phyloP scores from a whole-genome alignment of 2,888 invertebrate genomes.

The Agriopis aurantiaria region DNA sequence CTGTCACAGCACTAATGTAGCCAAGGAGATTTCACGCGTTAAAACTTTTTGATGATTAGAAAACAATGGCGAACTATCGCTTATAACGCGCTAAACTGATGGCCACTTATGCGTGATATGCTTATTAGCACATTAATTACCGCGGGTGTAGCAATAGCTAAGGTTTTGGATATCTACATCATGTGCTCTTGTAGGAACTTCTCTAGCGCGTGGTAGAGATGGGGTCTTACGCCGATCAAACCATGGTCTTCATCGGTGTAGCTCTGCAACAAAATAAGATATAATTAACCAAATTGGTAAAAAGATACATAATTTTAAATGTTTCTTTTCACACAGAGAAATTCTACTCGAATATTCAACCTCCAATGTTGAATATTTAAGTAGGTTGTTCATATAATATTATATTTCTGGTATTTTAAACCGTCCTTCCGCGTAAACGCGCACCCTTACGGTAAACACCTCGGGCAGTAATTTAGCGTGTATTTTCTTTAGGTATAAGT shows the following conservation, averaged over 20 bases:
- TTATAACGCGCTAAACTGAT: no score
- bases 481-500: neutral
- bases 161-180: conserved; percentile 56
- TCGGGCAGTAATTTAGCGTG: neutral
- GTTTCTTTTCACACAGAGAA: no score
- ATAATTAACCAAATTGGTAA: neutral
- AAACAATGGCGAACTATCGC: no score
- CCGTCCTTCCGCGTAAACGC: neutral
- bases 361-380: no score
- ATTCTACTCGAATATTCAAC: no score
- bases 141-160: neutral
- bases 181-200: conserved; percentile 89
- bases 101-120: no score
- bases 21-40: no score
- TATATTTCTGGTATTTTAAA: neutral
- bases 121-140: no score
- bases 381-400: no score
- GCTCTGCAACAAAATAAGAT: conserved; percentile 87
- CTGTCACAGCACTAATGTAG: no score
- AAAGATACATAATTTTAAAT: neutral
- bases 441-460: neutral
- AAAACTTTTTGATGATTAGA: no score
- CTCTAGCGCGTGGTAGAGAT: conserved; percentile 96
- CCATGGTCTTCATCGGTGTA: conserved; percentile 98
- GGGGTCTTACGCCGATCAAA: conserved; percentile 92